Base-by-base conservation (phyloP, 2,888 invertebrate species). In the Strigamia transsilvanica region DNA sequence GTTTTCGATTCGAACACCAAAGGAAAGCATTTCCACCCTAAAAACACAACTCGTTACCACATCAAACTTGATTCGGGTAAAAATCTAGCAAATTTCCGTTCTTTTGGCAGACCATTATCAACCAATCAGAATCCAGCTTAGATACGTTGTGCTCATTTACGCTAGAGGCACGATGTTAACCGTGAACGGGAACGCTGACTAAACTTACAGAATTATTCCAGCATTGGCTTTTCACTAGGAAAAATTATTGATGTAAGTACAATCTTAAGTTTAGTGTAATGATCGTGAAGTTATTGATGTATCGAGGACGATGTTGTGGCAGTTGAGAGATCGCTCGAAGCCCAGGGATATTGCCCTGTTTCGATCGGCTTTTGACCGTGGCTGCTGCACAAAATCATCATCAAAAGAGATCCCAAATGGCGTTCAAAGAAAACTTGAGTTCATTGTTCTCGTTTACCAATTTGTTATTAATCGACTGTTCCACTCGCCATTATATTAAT, bases 361-460 rank as follows among this genome's bases (percentile, higher is more conserved):
- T 80, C 80, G 80, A 80, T 80, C 80, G 80, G 80, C 61, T 80
- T 80, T 80, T 80, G 80, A 80, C 80, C 80, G 78, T 78, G 78
- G 78, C 41, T 78, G 80, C 80, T 80, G 80, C 51, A 61, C 61
- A 80, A 80, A 80, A 80, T 80, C 80, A 80, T 51, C 80, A 80
- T 80, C 23, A 32, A 56, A 61, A 80, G 56, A 56, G 80, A 46
- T 80, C 80, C 80, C 80, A 80, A 80, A 80, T 80, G 80, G 80
- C 80, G 80, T 80, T 80, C 80, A 80, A 80, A 80, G 56, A 80
- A 80, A 80, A 51, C 56, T 56, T 32, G 56, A 61, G 80, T 80
- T 80, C 80, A 80, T 80, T 80, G 80, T 80, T 80, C 80, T 80
- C 80, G 27, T 80, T 80, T 61, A 61, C 23, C 61, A 61, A 23